Evolutionary conservation across 2,113 vertebrate genomes (phyloP), one percentile per base, ranked within the genome.

Genomic region (Machaerirhynchus nigripectus): DNA sequence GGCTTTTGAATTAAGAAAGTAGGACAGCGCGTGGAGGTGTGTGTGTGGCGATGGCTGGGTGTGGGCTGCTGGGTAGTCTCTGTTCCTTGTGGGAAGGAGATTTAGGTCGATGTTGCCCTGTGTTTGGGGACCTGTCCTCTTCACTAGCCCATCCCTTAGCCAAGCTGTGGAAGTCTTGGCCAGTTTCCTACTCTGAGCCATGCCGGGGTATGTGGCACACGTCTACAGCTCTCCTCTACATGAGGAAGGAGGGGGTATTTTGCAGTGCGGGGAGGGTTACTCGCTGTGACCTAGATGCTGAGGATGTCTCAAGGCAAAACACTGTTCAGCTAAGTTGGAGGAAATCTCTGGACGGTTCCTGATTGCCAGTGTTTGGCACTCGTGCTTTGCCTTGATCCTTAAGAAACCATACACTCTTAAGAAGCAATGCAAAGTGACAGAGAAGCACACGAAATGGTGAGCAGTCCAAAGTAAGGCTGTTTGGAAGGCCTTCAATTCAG

Each of bases 191-290:
- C 18, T 13, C 10, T 73, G 64, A 78, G 47, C 50, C 10, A 0
- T 17, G n/a, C n/a, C 0, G 2, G 39, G 26, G 8, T 30, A 3
- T 3, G 15, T 6, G 13, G 16, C 37, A 23, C 19, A 5, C 0
- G 0, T 31, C 59, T 40, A 2, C 73, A 30, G 39, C 53, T 77
- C 47, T 53, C 37, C 15, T 40, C n/a, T 44, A 0, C 1, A 0
- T 3, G 33, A 46, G 6, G 26, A 10, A 5, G 20, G 35, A 40
- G 35, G 13, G 3, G 13, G 6, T 1, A 2, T 9, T 92, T 35
- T 56, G 55, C 71, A 57, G 46, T 0, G 0, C 60, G 31, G 37
- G 49, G 20, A 71, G 49, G 30, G 49, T 20, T 50, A 16, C 39
- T 82, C 0, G 0, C 49, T 56, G 40, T 92, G 67, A 42, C 55